Evolutionary conservation across 2,888 invertebrate species (phyloP).

Genomic region (Ischnus inquisitorius): DNA sequence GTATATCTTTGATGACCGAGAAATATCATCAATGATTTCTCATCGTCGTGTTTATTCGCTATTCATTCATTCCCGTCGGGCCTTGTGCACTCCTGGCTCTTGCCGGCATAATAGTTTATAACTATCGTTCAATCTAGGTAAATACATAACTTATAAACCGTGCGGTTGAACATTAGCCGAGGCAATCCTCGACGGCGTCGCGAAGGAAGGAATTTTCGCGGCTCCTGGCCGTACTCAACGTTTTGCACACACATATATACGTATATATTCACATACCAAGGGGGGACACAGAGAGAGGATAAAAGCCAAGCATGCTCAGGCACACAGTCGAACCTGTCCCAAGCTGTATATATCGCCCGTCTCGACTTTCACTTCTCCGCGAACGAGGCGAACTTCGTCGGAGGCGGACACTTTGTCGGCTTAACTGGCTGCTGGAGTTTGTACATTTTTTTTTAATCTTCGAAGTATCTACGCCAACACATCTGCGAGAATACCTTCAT

Average conservation of each 20-base stretch:
- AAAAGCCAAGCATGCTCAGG: slow-evolving; percentile 35
- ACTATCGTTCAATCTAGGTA: slow-evolving; percentile 16
- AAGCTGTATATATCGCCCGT: slow-evolving; percentile 46
- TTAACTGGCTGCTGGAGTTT: slow-evolving; percentile 36
- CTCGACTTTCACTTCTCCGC: slow-evolving; percentile 67
- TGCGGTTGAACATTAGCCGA: slow-evolving; percentile 6
- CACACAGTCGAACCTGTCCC: slow-evolving; percentile 66
- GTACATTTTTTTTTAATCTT: slow-evolving; percentile 20
- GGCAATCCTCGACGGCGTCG: slow-evolving; percentile 11
- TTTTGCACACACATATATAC: not conserved
- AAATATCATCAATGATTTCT: slow-evolving; percentile 7
- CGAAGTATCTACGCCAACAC: slow-evolving; percentile 47
- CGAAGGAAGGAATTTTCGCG: slow-evolving; percentile 39
- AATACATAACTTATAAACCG: not conserved
- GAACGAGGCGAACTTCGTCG: slow-evolving; percentile 66
- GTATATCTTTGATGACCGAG: slow-evolving; percentile 1
- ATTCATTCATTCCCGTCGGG: slow-evolving; percentile 7
- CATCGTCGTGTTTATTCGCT: slow-evolving; percentile 13
- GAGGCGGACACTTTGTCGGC: slow-evolving; percentile 68
- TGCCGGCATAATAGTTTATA: not conserved
- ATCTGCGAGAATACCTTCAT: slow-evolving; percentile 8
- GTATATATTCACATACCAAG: not conserved
- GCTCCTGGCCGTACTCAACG: slow-evolving; percentile 32
- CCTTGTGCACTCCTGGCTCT: not conserved
- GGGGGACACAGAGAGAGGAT: not conserved